Evolutionary conservation across 30 jellyfish, hydroid and myxozoan species (phyloP), one percentile per base, ranked within the genome.

Genomic region (Aurelia aurita): DNA sequence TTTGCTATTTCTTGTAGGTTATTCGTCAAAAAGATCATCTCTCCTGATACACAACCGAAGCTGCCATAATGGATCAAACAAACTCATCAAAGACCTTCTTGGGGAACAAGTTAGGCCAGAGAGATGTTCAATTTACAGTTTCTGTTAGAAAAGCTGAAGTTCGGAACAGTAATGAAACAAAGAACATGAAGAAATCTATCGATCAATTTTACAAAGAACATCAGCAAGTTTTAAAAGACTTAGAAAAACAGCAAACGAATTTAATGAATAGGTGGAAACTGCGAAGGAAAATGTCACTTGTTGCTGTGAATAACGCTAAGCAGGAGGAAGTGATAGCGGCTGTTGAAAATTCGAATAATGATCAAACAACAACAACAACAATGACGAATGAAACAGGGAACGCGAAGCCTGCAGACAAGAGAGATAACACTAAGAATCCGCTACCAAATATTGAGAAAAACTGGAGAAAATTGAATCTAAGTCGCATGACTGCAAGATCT

Each of bases 141-240:
- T 75, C 93, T 27, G 26, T 83, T 19, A 53, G 93, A 49, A 83
- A 83, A 58, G 93, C 93, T 20, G 93, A 83, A 58, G 86, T 60
- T 28, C 45, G 81, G 72, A 83, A 83, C 60, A 1, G 72, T 59
- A 83, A 71, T 55, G 93, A 83, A 31, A n/a, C 79, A 3, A 83
- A 59, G 55, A 74, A 59, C 46, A 83, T 83, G 93, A 74, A 45
- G 47, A 83, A 83, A 29, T 67, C 86, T 4, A 69, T 83, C 0
- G 93, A 83, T 12, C 86, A 83, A 49, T 34, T 34, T 49, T 70
- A 32, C 44, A 83, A 60, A 51, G 80, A 83, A n/a, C 93, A 83
- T 35, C 93, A 83, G 21, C 93, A 83, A 47, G 79, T 71, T 3
- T 21, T 83, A 61, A 83, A 83, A 21, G 62, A 71, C 44, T 31